Base-by-base conservation (phyloP, 2,797 vertebrate genomes). In the Valencia hispanica region DNA sequence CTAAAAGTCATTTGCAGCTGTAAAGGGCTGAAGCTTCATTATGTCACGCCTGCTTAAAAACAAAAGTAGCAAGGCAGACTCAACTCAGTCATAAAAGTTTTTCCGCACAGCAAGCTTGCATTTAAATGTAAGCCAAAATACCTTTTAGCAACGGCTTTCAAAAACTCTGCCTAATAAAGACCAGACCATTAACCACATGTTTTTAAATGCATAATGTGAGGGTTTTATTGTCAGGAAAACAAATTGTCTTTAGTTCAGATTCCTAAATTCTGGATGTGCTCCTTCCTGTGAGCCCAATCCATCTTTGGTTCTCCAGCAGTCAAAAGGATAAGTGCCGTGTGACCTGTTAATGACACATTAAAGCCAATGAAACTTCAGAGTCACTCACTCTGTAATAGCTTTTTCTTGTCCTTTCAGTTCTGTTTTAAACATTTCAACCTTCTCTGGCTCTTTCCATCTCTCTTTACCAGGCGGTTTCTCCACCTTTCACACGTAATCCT, bases 321-420 rank as follows among this genome's bases (percentile, higher is more conserved):
- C 65, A 8, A 25, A 57, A 79, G 72, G 63, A 73, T 48, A 2
- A 51, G 75, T 51, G 39, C 39, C 6, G n/a, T 27, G 36, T 63
- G 43, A 39, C 61, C 63, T 25, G 72, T 78, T 73, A 79, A 79
- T 70, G 80, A 83, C 32, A 72, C 82, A 80, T 85, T 85, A 84
- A 79, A 84, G 18, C 51, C 43, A 83, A 85, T 79, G 36, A 71
- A 85, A 84, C 72, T 83, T 81, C 72, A 85, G 70, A 66, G 79
- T 66, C 72, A 65, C 70, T 51, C 74, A 45, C 71, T 41, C 15
- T 72, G 51, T 41, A 77, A 87, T 55, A 43, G 82, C 78, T 73
- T 72, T 81, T 27, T 74, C 41, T 57, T 27, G 57, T 59, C 79
- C 72, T 43, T 25, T 55, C 30, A 41, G 14, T 39, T 36, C 53